Evolutionary conservation across 2,888 invertebrate species (phyloP).

Genomic region (Dione juno): DNA sequence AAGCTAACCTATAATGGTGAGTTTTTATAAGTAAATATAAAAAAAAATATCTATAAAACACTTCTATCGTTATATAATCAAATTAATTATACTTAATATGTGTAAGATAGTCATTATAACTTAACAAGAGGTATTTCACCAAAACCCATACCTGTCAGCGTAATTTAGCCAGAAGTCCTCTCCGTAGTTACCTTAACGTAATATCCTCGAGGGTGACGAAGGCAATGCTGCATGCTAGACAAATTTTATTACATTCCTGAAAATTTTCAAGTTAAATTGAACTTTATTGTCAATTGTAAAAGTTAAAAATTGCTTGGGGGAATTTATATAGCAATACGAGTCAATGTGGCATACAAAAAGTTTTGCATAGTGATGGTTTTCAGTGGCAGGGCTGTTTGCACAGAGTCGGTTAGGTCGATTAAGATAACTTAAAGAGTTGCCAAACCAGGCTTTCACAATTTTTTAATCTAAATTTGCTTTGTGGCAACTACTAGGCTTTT

Average conservation of each 20-base stretch:
- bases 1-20: no score
- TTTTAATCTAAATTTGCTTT: neutral
- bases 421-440: slow-evolving; percentile 33
- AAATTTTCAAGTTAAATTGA: slow-evolving; percentile 40
- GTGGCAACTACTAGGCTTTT: neutral
- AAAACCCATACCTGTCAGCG: slow-evolving; percentile 39
- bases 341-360: slow-evolving; percentile 57
- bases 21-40: no score
- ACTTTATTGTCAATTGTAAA: slow-evolving; percentile 41
- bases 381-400: slow-evolving; percentile 57
- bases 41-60: neutral
- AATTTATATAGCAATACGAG: slow-evolving; percentile 46
- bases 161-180: slow-evolving; percentile 44
- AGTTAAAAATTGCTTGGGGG: slow-evolving; percentile 38
- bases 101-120: slow-evolving; percentile 20
- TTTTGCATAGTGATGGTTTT: slow-evolving; percentile 57
- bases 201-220: slow-evolving; percentile 62
- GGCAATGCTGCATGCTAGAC: slow-evolving; percentile 65
- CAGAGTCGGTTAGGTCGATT: slow-evolving; percentile 38
- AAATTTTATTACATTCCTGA: slow-evolving; percentile 59
- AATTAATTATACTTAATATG: neutral
- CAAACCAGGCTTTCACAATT: neutral
- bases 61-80: neutral
- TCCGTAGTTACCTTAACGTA: slow-evolving; percentile 48
- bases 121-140: slow-evolving; percentile 19